A percentile compares a stretch with the other conserved stretches of the same genome.
These are phyloP conservation scores for Argyresthia albistria DNA, from an alignment of 2,888 invertebrate species.

Conservation along the genomic window DNA sequence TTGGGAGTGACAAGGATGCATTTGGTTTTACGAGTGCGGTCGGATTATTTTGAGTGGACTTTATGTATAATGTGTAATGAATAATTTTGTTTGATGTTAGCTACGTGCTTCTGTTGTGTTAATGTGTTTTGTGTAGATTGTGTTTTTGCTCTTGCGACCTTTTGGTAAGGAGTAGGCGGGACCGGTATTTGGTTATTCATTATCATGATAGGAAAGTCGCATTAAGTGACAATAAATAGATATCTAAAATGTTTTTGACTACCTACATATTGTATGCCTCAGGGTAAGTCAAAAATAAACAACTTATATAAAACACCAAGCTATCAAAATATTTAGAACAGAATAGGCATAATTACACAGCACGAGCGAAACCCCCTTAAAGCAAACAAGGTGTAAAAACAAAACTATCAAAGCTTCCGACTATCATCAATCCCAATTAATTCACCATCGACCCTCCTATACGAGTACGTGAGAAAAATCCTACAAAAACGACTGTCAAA, in stretches of 20 bases:
- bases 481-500: slow-evolving; percentile 36
- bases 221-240: too few species aligned
- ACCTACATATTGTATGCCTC: too few species aligned
- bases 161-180: not conserved
- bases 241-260: too few species aligned
- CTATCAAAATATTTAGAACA: not conserved
- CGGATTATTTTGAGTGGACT: not conserved
- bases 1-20: slow-evolving; percentile 2
- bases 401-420: slow-evolving; percentile 2
- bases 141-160: not conserved
- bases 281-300: too few species aligned
- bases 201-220: too few species aligned
- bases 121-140: not conserved
- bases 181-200: not conserved
- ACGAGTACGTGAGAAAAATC: slow-evolving; percentile 61
- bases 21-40: not conserved
- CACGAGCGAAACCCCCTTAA: not conserved
- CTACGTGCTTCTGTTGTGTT: not conserved
- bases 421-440: slow-evolving; percentile 68
- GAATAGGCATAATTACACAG: not conserved
- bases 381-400: not conserved
- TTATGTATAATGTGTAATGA: not conserved
- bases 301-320: not conserved
- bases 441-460: slow-evolving; percentile 31
- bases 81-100: not conserved